Evolutionary conservation across 2,888 invertebrate genomes (phyloP).

Genomic region (Saturnia japonica): DNA sequence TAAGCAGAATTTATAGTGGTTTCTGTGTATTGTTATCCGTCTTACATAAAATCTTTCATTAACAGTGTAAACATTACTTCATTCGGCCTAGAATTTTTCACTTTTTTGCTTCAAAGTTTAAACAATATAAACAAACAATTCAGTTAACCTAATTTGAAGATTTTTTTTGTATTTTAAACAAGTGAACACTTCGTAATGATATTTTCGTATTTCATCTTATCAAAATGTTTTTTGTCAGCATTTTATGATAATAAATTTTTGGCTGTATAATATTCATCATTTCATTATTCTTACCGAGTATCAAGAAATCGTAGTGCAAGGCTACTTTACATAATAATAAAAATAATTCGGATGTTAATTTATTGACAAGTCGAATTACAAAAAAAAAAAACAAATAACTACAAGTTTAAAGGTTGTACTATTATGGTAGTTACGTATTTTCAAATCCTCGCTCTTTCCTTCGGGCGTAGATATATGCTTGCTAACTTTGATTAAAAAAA

Average conservation of each 20-base stretch:
- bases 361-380: background rate
- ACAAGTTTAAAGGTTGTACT: no score
- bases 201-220: background rate
- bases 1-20: background rate
- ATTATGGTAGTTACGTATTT: no score
- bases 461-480: no score
- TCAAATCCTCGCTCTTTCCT: no score
- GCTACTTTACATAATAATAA: background rate
- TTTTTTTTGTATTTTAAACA: no score
- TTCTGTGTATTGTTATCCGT: background rate
- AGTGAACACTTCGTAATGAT: background rate
- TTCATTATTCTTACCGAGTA: background rate
- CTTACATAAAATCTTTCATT: background rate
- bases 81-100: background rate
- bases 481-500: no score
- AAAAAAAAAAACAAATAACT: no score
- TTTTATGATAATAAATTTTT: background rate
- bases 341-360: background rate
- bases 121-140: background rate
- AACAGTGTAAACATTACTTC: background rate
- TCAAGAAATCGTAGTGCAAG: background rate
- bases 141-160: no score
- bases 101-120: background rate
- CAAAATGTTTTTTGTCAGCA: no score
- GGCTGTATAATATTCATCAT: background rate